Percentiles rank a stretch among this genome's conserved stretches.
These are phyloP conservation scores for Drosophila multiciliata DNA, from an alignment of 2,888 invertebrate genomes.

Conservation along the genomic window DNA sequence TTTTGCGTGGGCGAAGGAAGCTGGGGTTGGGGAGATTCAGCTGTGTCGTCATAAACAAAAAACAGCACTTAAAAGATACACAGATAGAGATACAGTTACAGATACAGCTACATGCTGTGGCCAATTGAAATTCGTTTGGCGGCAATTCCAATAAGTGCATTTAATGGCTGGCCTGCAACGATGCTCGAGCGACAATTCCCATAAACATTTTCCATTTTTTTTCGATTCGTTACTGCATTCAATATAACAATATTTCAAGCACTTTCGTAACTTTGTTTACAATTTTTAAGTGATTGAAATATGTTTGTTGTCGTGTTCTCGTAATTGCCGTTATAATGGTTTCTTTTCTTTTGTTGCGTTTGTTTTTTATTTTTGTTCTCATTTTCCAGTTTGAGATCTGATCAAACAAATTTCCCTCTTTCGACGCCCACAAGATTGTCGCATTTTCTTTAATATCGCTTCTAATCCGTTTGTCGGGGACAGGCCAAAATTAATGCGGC, in stretches of 20 bases:
- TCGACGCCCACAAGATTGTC: conserved; percentile 57
- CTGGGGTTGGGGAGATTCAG: conserved; percentile 25
- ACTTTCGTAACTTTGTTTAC: conserved; percentile 57
- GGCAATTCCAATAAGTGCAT: conserved; percentile 58
- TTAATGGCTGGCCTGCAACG: conserved; percentile 27
- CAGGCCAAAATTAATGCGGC: conserved; percentile 58
- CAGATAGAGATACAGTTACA: neutral
- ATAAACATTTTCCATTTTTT: conserved; percentile 23
- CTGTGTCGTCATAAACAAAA: conserved; percentile 57
- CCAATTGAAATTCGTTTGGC: conserved; percentile 59
- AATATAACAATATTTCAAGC: conserved; percentile 35
- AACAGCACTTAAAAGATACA: conserved; percentile 26
- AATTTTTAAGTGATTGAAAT: conserved; percentile 46
- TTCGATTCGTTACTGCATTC: conserved; percentile 9
- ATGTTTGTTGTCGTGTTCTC: conserved; percentile 48
- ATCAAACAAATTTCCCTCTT: conserved; percentile 39
- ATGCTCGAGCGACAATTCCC: conserved; percentile 10
- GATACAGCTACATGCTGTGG: conserved; percentile 30
- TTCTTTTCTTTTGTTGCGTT: neutral
- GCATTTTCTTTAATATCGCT: conserved; percentile 33
- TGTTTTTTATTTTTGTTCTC: neutral
- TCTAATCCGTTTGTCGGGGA: conserved; percentile 59
- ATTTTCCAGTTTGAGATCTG: conserved; percentile 18
- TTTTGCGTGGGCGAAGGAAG: conserved; percentile 40
- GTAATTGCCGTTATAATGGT: conserved; percentile 48